Evolutionary conservation across 92 coral and sea anemone species (phyloP), one percentile per base, ranked within the genome.

Genomic region (Epizoanthus stellaris): DNA sequence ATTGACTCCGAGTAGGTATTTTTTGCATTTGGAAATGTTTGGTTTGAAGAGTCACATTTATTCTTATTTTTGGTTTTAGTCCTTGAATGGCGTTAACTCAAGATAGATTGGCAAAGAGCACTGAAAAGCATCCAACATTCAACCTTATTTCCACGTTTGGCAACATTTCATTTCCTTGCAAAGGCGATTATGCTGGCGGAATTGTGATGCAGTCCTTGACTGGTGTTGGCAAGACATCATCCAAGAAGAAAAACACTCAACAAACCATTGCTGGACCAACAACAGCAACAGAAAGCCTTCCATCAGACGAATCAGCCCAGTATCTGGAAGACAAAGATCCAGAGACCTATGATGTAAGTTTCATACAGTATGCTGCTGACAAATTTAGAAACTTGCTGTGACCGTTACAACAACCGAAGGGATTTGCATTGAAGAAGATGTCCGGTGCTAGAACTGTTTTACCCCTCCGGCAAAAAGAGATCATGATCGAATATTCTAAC

Each of bases 401-500:
- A 60, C 1, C 47, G 9, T 17, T 59, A 76, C 20, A 20, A 43
- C 9, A 59, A 34, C 10, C 42, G 5, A 59, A 17, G 8, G 89
- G 80, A 0, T 89, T 56, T 36, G 75, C 84, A 12, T 60, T 82
- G 3, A 87, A 87, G 34, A 25, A 69, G 42, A 70, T 66, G 0
- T 67, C 82, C 23, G 75, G 86, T 52, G 82, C 80, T 6, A 73
- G 84, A 10, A 34, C 36, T 12, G 69, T 82, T 88, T 91, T 61
- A 80, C 87, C 7, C 36, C 89, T 16, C 77, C 77, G 69, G 47
- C 91, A 91, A 34, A 91, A 91, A 39, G 81, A 85, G 5, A 75
- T 91, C 4, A 91, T 88, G 91, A 67, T 70, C 6, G 15, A 25
- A 15, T 85, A n/a, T 88, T 62, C 84, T 84, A 77, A 91, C 23